A percentile compares a stretch with the other conserved stretches of the same genome.
These are phyloP conservation scores for Tromatobia lineatoria DNA, from an alignment of 2,888 invertebrate species.

Conservation along the genomic window DNA sequence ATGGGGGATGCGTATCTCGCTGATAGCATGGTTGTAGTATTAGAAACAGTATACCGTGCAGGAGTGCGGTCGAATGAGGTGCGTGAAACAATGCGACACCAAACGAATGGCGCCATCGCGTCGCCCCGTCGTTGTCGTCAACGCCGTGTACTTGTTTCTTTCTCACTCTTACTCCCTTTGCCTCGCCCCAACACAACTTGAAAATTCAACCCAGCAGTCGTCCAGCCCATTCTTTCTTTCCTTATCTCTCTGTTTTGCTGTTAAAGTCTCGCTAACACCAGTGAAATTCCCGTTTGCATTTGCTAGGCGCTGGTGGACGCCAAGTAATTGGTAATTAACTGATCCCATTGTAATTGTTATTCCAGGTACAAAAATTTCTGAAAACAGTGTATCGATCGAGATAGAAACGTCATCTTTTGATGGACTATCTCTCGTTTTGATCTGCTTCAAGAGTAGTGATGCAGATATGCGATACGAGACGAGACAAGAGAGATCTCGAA, in stretches of 20 bases:
- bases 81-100: slow-evolving; percentile 82
- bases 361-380: background rate
- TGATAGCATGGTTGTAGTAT: background rate
- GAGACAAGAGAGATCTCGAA: too few relatives aligned
- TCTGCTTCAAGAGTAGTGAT: too few relatives aligned
- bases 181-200: slow-evolving; percentile 46
- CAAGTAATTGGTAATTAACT: slow-evolving; percentile 66
- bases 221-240: slow-evolving; percentile 29
- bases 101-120: slow-evolving; percentile 76
- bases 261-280: slow-evolving; percentile 31
- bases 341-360: slow-evolving; percentile 23
- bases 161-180: slow-evolving; percentile 16
- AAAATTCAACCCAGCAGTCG: slow-evolving; percentile 55
- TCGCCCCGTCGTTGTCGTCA: slow-evolving; percentile 66
- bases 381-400: background rate
- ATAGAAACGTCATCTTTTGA: background rate
- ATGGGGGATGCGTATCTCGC: slow-evolving; percentile 58
- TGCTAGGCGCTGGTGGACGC: slow-evolving; percentile 37
- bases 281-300: slow-evolving; percentile 47
- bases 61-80: slow-evolving; percentile 66
- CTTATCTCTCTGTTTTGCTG: slow-evolving; percentile 26
- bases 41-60: slow-evolving; percentile 23
- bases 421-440: slow-evolving; percentile 20
- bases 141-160: slow-evolving; percentile 34
- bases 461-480: too few relatives aligned